A percentile compares a stretch with the other conserved stretches of the same genome.
Conservation (phyloP, 2,888 invertebrate species). For the Apeira syringaria region DNA sequence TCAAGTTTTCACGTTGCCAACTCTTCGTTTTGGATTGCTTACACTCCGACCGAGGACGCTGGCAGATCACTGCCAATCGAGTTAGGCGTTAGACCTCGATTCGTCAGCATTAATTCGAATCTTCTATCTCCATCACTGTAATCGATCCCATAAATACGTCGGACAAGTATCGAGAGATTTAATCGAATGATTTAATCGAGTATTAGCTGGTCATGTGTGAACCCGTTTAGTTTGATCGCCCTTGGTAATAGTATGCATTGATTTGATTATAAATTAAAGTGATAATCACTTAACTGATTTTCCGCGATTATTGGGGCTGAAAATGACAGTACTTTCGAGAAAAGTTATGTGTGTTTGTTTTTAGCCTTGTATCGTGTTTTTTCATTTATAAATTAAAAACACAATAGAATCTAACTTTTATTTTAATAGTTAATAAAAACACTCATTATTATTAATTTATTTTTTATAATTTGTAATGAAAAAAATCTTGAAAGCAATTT, state of each 20-base stretch:
- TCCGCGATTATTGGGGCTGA: no score
- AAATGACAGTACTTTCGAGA: no score
- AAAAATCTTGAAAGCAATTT: no score
- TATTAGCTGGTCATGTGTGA: constrained; percentile 25
- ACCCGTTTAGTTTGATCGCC: constrained; percentile 2
- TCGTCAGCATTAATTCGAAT: constrained; percentile 62
- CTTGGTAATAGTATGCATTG: constrained; percentile 1
- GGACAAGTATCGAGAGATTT: constrained; percentile 52
- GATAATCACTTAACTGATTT: no score
- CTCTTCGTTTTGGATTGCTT: constrained; percentile 3
- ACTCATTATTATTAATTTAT: no score
- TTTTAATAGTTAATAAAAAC: no score
- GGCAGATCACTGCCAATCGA: constrained; percentile 20
- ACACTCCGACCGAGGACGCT: constrained; percentile 1
- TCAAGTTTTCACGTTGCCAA: not conserved
- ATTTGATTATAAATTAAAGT: no score
- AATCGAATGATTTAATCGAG: constrained; percentile 52
- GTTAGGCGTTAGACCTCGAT: constrained; percentile 44
- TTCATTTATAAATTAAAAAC: no score
- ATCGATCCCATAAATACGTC: constrained; percentile 64
- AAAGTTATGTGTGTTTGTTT: no score
- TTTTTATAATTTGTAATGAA: no score
- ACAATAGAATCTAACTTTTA: no score
- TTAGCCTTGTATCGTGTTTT: no score
- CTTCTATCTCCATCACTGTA: constrained; percentile 64